Evolutionary conservation across 1,140 invertebrate genomes (phyloP).

Genomic region (Atta texana): DNA sequence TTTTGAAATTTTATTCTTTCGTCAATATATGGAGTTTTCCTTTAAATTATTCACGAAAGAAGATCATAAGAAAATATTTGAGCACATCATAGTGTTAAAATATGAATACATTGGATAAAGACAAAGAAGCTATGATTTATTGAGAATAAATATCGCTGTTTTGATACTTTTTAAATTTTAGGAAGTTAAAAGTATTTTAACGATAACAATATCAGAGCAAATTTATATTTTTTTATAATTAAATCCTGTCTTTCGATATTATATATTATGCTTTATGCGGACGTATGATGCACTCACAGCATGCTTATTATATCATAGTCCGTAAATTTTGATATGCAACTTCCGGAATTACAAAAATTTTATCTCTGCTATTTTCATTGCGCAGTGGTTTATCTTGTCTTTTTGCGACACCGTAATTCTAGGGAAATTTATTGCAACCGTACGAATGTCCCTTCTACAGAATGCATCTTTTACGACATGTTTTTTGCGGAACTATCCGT

Average conservation of each 20-base stretch:
- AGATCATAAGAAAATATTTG: background rate
- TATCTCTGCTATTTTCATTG: conserved; percentile 10
- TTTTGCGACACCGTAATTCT: conserved; percentile 33
- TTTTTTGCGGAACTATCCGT: conserved; percentile 29
- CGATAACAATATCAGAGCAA: background rate
- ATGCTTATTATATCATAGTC: conserved; percentile 19
- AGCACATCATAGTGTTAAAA: background rate
- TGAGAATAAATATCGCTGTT: background rate
- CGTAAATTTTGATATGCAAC: conserved; percentile 31
- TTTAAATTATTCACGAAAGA: background rate
- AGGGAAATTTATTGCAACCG: conserved; percentile 24
- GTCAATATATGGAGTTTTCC: background rate
- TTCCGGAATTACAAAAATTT: conserved; percentile 4
- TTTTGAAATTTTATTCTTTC: background rate
- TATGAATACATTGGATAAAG: background rate
- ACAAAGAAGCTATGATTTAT: background rate
- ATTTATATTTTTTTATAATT: conserved; percentile 4
- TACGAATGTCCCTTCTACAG: conserved; percentile 5
- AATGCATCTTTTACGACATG: conserved; percentile 29
- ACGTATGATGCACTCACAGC: conserved; percentile 9
- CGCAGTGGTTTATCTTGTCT: background rate
- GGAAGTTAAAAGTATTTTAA: background rate
- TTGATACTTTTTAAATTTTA: background rate
- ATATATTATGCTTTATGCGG: background rate
- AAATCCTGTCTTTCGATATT: background rate